These are phyloP conservation scores for Malaclemys terrapin DNA, from an alignment of 2,113 vertebrate species.

Conservation along the genomic window DNA sequence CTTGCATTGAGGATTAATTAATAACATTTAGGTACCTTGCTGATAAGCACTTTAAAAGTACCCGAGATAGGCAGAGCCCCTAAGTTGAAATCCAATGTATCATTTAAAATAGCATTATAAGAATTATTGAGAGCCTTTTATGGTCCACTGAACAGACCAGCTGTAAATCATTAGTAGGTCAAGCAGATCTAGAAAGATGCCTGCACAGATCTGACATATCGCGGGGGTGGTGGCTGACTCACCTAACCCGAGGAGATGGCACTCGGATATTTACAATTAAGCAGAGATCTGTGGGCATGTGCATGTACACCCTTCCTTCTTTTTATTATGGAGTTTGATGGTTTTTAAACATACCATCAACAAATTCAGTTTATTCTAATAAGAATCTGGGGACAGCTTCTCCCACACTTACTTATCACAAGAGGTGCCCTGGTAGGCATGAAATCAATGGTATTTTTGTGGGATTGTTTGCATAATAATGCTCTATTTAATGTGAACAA, in stretches of 20 bases:
- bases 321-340: background rate
- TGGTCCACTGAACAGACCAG: background rate
- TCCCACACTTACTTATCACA: too few species aligned
- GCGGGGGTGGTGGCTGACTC: background rate
- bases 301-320: background rate
- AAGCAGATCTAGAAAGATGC: background rate
- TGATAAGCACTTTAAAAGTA: background rate
- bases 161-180: accelerated
- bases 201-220: background rate
- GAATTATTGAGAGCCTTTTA: background rate
- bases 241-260: background rate
- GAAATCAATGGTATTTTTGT: background rate
- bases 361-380: background rate
- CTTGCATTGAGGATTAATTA: accelerated
- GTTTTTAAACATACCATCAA: background rate
- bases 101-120: accelerated
- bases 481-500: background rate
- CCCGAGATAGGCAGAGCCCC: background rate
- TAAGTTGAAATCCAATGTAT: background rate
- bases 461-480: background rate
- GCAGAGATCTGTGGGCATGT: background rate
- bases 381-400: background rate
- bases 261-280: background rate
- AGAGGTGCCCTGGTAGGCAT: background rate
- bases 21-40: background rate